These are phyloP conservation scores for Platyura marginata DNA, from an alignment of 1,140 invertebrate species.

Conservation along the genomic window DNA sequence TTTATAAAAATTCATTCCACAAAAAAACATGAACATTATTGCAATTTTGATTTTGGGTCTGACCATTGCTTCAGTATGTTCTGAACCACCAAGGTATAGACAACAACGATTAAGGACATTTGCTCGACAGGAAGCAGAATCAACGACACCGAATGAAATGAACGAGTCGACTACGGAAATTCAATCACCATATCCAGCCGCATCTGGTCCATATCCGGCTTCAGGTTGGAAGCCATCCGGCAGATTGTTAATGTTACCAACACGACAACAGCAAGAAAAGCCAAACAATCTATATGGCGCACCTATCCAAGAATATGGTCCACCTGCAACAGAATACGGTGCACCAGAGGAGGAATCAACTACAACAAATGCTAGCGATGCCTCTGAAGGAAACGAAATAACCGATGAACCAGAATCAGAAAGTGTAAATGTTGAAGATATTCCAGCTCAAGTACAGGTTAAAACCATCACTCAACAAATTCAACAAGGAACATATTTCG, in stretches of 20 bases:
- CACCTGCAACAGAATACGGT: not conserved
- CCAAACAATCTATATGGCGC: not conserved
- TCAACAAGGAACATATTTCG: not conserved
- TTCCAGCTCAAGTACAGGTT: not conserved
- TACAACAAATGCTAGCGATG: not conserved
- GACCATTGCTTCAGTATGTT: not conserved
- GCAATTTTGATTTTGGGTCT: not conserved
- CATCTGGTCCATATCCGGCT: not conserved
- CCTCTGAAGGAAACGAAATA: not conserved
- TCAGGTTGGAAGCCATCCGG: not conserved
- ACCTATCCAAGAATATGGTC: not conserved
- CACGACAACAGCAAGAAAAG: not conserved
- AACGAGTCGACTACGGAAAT: not conserved
- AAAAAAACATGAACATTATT: not conserved
- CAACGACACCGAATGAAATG: not conserved
- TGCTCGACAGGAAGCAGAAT: not conserved
- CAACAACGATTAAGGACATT: not conserved
- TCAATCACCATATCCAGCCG: not conserved
- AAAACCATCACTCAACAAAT: not conserved
- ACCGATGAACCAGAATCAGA: not conserved
- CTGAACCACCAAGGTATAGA: not conserved
- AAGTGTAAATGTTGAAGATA: not conserved
- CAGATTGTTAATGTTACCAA: not conserved
- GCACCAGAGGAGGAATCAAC: not conserved
- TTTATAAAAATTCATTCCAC: not conserved